phyloP scores from a whole-genome alignment of 1,140 invertebrate species.

The Yoshiicerus persimilis region DNA sequence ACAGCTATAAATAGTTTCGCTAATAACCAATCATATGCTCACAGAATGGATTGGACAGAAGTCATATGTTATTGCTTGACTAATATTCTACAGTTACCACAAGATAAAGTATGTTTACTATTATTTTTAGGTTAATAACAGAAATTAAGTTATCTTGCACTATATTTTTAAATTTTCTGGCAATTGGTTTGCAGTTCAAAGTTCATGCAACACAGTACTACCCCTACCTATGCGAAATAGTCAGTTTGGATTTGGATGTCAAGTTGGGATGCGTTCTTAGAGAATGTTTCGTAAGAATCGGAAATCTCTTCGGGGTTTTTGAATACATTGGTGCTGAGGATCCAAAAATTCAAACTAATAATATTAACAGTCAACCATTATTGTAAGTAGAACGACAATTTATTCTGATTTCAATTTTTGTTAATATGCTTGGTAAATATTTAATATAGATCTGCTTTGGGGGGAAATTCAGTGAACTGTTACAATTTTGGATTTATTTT shows the following conservation, averaged over 20 bases:
- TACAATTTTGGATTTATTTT: too few relatives aligned
- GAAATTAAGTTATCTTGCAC: not conserved
- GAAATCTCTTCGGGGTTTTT: constrained; percentile 52
- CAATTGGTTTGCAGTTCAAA: constrained; percentile 71
- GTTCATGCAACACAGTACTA: constrained; percentile 89
- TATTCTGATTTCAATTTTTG: too few relatives aligned
- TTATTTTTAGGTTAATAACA: too few relatives aligned
- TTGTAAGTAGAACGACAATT: not conserved
- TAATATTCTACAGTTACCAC: constrained; percentile 86
- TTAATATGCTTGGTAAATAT: too few relatives aligned
- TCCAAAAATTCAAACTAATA: not conserved
- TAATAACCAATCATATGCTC: constrained; percentile 83
- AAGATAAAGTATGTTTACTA: constrained; percentile 83
- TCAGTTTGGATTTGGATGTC: constrained; percentile 89
- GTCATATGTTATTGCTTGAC: constrained; percentile 86
- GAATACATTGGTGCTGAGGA: not conserved
- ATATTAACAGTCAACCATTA: too few relatives aligned
- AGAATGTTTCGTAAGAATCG: constrained; percentile 86
- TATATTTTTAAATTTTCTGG: not conserved
- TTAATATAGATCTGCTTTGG: too few relatives aligned
- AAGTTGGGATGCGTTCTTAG: constrained; percentile 85
- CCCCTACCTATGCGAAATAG: constrained; percentile 83
- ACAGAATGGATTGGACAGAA: constrained; percentile 90
- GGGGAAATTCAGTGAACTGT: too few relatives aligned
- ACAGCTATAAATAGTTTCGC: constrained; percentile 92